phyloP scores from a whole-genome alignment of 2,888 invertebrate genomes.

The Cheiracanthium punctorium region DNA sequence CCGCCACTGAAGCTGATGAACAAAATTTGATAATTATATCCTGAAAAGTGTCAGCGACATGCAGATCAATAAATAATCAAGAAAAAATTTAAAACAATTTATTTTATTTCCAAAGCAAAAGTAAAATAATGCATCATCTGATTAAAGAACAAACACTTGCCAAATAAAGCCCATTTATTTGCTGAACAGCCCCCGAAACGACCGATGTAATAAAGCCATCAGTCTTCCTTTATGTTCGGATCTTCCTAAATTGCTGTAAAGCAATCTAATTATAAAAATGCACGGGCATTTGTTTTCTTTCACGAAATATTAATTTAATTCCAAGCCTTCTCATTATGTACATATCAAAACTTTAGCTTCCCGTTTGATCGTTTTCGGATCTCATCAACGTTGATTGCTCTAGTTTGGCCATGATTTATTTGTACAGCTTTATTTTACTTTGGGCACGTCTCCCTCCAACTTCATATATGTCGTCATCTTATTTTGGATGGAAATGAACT shows the following conservation, averaged over 20 bases:
- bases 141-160: too few species aligned
- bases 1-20: too few species aligned
- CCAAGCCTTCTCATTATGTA: background rate
- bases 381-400: constrained; percentile 46
- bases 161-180: too few species aligned
- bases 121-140: too few species aligned
- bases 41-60: too few species aligned
- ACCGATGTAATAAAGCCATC: background rate
- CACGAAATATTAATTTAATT: constrained; percentile 5
- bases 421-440: constrained; percentile 34
- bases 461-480: background rate
- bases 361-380: background rate
- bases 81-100: too few species aligned
- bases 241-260: background rate
- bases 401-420: constrained; percentile 35
- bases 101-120: too few species aligned
- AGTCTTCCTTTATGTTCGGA: constrained; percentile 1
- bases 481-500: background rate
- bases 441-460: background rate
- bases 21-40: too few species aligned
- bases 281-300: background rate
- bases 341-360: background rate
- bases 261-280: constrained; percentile 13
- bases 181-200: background rate
- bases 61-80: too few species aligned